Percentiles rank a stretch among this genome's conserved stretches.
Evolutionary conservation across 1,140 invertebrate genomes (phyloP).

Genomic region (Lepidotrigona ventralis): DNA sequence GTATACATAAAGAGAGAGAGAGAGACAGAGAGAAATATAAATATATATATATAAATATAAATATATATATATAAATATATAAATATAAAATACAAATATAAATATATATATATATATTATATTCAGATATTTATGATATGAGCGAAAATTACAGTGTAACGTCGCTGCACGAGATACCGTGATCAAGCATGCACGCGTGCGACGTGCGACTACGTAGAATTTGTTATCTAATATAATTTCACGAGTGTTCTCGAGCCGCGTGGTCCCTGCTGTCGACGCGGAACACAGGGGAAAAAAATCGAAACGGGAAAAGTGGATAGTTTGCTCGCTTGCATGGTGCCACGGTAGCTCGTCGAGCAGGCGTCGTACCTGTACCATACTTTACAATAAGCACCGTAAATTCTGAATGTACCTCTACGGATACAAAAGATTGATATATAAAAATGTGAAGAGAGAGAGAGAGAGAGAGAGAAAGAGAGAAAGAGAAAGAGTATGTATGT

Average conservation of each 20-base stretch:
- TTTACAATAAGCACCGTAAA: slow-evolving; percentile 57
- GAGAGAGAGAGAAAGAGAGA: neutral
- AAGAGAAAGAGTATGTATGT: neutral
- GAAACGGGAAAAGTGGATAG: no score
- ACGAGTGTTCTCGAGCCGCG: slow-evolving; percentile 9
- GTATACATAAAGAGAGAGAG: slow-evolving; percentile 39
- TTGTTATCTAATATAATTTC: neutral
- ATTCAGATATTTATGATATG: slow-evolving; percentile 63
- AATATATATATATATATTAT: slow-evolving; percentile 42
- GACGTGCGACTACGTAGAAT: no score
- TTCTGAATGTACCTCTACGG: slow-evolving; percentile 62
- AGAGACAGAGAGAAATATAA: slow-evolving; percentile 13
- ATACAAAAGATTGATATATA: slow-evolving; percentile 24
- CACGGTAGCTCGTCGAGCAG: slow-evolving; percentile 38
- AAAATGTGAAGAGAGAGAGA: neutral
- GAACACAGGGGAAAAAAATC: neutral
- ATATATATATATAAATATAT: slow-evolving; percentile 4
- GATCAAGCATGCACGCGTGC: neutral
- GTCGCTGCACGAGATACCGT: neutral
- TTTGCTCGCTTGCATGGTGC: neutral
- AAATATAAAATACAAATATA: slow-evolving; percentile 41
- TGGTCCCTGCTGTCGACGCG: neutral
- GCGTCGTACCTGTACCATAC: slow-evolving; percentile 47
- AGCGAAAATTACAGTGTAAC: slow-evolving; percentile 18
- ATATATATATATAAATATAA: slow-evolving; percentile 25